These are phyloP conservation scores for Ictalurus punctatus DNA, from an alignment of 2,113 vertebrate species.

Conservation along the genomic window DNA sequence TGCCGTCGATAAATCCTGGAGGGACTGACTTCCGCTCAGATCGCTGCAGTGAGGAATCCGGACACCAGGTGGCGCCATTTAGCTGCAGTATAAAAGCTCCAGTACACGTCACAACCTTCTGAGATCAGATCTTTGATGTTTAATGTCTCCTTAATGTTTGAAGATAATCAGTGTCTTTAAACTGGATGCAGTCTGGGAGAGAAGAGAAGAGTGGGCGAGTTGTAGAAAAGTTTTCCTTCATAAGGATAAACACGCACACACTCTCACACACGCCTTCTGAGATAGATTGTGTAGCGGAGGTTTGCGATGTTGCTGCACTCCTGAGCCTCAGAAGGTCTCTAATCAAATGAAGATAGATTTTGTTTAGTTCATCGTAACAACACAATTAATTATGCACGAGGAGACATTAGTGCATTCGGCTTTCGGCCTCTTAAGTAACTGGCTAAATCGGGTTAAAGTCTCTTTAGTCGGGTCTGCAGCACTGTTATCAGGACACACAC, in stretches of 20 bases:
- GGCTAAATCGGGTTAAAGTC: constrained; percentile 86
- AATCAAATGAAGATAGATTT: constrained; percentile 98
- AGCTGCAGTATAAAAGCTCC: constrained; percentile 27
- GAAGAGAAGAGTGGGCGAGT: not conserved
- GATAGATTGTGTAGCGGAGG: not conserved
- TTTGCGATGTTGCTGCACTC: constrained; percentile 73
- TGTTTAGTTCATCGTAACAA: constrained; percentile 81
- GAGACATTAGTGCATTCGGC: constrained; percentile 89
- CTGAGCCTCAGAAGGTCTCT: constrained; percentile 82
- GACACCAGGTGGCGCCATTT: constrained; percentile 56
- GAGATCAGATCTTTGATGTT: not conserved
- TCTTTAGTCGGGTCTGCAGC: constrained; percentile 73
- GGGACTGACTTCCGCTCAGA: not conserved
- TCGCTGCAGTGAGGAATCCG: constrained; percentile 10
- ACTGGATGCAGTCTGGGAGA: not conserved
- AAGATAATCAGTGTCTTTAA: not conserved
- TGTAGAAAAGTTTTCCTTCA: not conserved
- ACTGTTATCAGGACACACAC: constrained; percentile 71
- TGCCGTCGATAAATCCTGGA: too few species aligned
- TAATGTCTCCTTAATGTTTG: not conserved
- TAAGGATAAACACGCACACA: not conserved
- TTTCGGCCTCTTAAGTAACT: constrained; percentile 82
- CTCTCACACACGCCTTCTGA: not conserved
- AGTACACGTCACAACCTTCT: not conserved
- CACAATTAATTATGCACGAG: constrained; percentile 99